Evolutionary conservation across 2,113 vertebrate genomes (phyloP), one percentile per base, ranked within the genome.

Genomic region (Silurus asotus): DNA sequence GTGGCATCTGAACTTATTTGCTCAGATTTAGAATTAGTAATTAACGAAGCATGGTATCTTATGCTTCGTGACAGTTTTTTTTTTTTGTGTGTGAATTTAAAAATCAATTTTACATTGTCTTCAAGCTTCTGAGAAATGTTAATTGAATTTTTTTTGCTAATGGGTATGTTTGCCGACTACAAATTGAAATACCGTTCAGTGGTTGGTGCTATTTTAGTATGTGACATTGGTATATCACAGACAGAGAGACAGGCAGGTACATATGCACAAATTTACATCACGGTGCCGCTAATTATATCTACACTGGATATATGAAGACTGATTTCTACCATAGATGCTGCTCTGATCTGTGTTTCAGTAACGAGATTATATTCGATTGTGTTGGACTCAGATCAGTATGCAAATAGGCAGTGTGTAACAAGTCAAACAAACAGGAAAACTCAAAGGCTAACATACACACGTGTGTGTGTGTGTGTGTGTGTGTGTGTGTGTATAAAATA

Each of bases 1-100:
- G n/a, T 83, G 74, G 25, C 83, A 81, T 86, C 76, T 74, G 61
- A 69, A 58, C 77, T 74, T 74, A 75, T 77, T 76, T 76, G 23
- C 75, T 82, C 81, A 53, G 14, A 74, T 77, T 83, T 59, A 77
- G 51, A 49, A 59, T 20, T 70, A 79, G 53, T 61, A 56, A 81
- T 83, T 74, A 84, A 81, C 28, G 45, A 58, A 86, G 59, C 69
- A 81, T 77, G 53, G 59, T n/a, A 19, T 1, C 3, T 53, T 75
- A 77, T 75, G 72, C 19, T 75, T 75, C 51, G 17, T 49, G 72
- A 11, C 20, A 2, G 1, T 0, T 11, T 69, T 69, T 67, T 67
- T 48, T 49, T 56, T 37, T 37, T 56, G 1, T 56, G 1, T 5
- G 23, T 56, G 45, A 59, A 83, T 81, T 83, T 76, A n/a, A 87